These are phyloP conservation scores for Coelopa frigida DNA, from an alignment of 1,140 invertebrate species.

Conservation along the genomic window DNA sequence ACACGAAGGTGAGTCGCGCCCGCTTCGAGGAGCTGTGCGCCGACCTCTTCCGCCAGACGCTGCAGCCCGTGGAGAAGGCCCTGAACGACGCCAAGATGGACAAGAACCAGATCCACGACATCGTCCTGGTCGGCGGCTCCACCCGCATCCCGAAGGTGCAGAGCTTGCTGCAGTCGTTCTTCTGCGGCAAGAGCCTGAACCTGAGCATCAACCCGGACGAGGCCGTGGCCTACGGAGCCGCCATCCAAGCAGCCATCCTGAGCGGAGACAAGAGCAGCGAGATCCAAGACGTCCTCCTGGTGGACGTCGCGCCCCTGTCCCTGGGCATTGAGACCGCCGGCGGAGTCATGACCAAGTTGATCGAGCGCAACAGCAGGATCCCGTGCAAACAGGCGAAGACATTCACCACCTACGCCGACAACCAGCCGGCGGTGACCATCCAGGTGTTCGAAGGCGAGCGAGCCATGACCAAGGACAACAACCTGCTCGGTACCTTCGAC, in stretches of 20 bases:
- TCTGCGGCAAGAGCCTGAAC: constrained; percentile 55
- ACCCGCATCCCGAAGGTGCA: constrained; percentile 59
- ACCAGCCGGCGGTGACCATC: constrained; percentile 63
- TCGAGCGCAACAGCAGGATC: constrained; percentile 56
- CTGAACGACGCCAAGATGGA: constrained; percentile 67
- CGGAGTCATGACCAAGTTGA: constrained; percentile 58
- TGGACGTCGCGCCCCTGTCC: constrained; percentile 52
- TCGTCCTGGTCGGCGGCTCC: constrained; percentile 57
- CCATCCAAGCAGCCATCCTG: constrained; percentile 68
- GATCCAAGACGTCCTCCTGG: constrained; percentile 50
- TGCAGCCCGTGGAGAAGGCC: constrained; percentile 64
- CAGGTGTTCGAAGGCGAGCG: constrained; percentile 63
- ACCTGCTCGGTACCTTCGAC: constrained; percentile 69
- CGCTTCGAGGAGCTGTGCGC: constrained; percentile 78
- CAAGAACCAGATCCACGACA: constrained; percentile 57
- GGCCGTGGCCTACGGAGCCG: constrained; percentile 61
- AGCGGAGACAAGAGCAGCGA: constrained; percentile 52
- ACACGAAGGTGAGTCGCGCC: constrained; percentile 73
- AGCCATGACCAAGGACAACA: constrained; percentile 68
- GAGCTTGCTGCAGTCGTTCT: constrained; percentile 54
- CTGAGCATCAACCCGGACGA: constrained; percentile 74
- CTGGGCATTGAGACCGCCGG: constrained; percentile 56
- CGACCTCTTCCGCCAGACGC: constrained; percentile 64
- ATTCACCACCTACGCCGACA: constrained; percentile 62
- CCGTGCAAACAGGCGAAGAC: constrained; percentile 59